Base-by-base conservation (phyloP, 1,140 invertebrate genomes). In the Pseudomyrmex flavicornis region DNA sequence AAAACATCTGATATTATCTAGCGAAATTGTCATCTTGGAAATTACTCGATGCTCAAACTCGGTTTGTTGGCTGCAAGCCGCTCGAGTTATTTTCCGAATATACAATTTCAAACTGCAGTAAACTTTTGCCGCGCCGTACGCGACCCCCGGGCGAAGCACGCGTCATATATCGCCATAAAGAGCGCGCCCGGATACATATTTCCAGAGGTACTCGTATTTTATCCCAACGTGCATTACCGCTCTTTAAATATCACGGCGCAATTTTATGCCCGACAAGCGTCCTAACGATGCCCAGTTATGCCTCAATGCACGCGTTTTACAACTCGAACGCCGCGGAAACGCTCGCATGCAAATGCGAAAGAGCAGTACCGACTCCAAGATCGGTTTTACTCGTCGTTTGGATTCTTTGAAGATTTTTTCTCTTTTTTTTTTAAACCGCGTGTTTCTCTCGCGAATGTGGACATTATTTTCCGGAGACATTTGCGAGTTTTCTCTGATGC, bases 241-340 rank as follows among this genome's bases (percentile, higher is more conserved):
- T 80, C 76, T 80, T 80, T 80, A 80, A 80, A 80, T 80, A 80
- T 80, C 76, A 80, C 76, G 66, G 46, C 12, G 56, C 66, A 72
- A 80, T 72, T 80, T 70, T 58, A 80, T 59, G 54, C 20, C 54
- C 76, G 66, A 80, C 76, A 80, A 80, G 44, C 54, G 76, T 70
- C 44, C 76, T 80, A 80, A 72, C 54, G 66, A 80, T 80, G 66
- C 76, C 65, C 65, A 70, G 76, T 79, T 79, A 79, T 52, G 44
- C 65, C 22, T 70, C 65, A 70, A 79, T 59, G 65, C 65, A 58
- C 20, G 54, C 44, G 66, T 13, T 59, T 59, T 44, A 35, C 76
- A 17, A 52, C 76, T 80, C 66, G 56, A 80, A 61, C 35, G 44
- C 52, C 52, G 20, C 48, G 46, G 54, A 72, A 59, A 80, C 59